A percentile compares a stretch with the other conserved stretches of the same genome.
Conservation (phyloP, 1,140 invertebrate genomes). For the Drosophila arizonae region DNA sequence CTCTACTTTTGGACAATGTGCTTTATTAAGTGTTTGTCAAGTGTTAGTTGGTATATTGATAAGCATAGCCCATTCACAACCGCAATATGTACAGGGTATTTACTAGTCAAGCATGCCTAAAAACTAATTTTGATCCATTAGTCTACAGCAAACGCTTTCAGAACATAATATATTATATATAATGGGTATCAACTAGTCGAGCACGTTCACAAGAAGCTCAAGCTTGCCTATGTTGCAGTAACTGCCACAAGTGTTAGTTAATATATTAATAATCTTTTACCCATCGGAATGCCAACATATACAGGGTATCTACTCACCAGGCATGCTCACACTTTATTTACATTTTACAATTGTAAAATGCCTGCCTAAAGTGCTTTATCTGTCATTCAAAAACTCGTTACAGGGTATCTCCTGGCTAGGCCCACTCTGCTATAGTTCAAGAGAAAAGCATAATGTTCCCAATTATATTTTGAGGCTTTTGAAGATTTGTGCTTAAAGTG, state of each 20-base stretch:
- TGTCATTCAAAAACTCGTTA: background rate
- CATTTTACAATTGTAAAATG: too few species aligned
- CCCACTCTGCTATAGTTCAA: background rate
- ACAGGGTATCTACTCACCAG: background rate
- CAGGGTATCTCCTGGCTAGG: background rate
- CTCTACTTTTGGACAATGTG: too few species aligned
- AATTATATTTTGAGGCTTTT: slow-evolving; percentile 5
- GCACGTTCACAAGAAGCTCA: background rate
- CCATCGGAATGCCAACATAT: too few species aligned
- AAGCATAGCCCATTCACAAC: background rate
- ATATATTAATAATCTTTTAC: background rate
- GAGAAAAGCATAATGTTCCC: background rate
- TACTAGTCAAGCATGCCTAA: too few species aligned
- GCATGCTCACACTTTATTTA: too few species aligned
- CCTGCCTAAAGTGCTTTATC: background rate
- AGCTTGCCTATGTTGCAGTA: background rate
- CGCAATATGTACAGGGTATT: background rate
- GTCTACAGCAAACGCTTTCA: too few species aligned
- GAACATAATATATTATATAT: background rate
- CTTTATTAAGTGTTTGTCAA: too few species aligned
- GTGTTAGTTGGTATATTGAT: too few species aligned
- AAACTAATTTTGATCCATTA: too few species aligned
- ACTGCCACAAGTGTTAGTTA: background rate
- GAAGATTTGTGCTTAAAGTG: slow-evolving; percentile 40
- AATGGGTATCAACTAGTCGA: background rate